Conservation (phyloP, 2,113 vertebrate species). For the Otolemur garnettii region DNA sequence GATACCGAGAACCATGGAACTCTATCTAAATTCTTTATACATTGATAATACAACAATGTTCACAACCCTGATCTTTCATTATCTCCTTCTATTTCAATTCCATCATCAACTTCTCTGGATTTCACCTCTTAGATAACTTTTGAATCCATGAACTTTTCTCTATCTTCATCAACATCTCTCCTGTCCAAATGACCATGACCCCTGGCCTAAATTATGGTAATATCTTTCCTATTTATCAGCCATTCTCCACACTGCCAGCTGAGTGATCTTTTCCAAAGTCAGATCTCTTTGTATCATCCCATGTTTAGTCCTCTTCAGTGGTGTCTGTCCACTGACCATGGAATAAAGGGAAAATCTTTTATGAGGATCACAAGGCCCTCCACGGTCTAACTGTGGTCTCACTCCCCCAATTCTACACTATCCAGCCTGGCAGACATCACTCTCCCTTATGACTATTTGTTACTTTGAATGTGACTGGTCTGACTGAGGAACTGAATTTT, state of each 20-base stretch:
- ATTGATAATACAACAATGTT: neutral
- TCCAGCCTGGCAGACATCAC: neutral
- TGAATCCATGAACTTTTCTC: neutral
- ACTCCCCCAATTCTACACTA: neutral
- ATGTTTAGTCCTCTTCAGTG: neutral
- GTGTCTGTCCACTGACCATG: neutral
- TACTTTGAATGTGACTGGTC: neutral
- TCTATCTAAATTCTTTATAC: neutral
- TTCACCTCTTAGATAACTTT: neutral
- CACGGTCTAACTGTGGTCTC: fast-evolving
- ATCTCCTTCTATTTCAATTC: neutral
- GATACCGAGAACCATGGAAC: neutral
- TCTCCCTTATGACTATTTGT: neutral
- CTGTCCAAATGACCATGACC: neutral
- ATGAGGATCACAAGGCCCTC: neutral
- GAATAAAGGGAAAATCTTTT: neutral
- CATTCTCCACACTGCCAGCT: neutral
- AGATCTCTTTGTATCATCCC: neutral
- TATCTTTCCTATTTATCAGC: neutral
- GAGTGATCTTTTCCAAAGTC: neutral
- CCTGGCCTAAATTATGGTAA: neutral
- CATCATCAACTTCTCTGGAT: neutral
- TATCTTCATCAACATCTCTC: neutral
- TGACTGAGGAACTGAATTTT: neutral
- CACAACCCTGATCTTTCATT: neutral